These are phyloP conservation scores for Gymnocypris eckloni DNA, from an alignment of 2,797 vertebrate genomes.

Conservation along the genomic window DNA sequence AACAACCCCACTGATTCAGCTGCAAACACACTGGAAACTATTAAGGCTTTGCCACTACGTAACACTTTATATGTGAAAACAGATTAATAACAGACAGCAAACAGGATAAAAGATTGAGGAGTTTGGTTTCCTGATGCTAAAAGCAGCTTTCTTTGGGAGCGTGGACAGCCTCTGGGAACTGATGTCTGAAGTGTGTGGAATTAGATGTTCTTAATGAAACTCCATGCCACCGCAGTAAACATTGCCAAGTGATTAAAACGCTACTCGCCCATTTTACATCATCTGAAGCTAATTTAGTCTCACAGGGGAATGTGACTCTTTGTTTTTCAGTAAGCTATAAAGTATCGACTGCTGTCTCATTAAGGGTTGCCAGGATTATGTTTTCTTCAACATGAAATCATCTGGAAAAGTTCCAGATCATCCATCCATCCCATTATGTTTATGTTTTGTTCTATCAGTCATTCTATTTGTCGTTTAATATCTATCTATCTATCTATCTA, in stretches of 20 bases:
- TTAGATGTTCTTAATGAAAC: constrained; percentile 27
- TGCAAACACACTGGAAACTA: constrained; percentile 55
- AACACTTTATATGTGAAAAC: constrained; percentile 52
- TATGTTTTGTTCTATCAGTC: too few relatives aligned
- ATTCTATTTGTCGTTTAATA: background rate
- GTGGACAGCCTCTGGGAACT: constrained; percentile 5
- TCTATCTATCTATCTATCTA: too few relatives aligned
- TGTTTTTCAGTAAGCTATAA: constrained; percentile 23
- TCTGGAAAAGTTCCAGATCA: background rate
- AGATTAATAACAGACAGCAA: constrained; percentile 54
- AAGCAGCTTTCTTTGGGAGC: constrained; percentile 50
- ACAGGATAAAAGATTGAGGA: constrained; percentile 31
- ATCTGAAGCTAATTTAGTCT: constrained; percentile 13
- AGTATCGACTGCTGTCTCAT: background rate
- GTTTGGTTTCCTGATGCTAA: constrained; percentile 49
- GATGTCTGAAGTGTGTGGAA: constrained; percentile 17
- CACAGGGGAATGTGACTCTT: background rate
- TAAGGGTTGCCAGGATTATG: background rate
- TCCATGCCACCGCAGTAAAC: background rate
- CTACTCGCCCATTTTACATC: constrained; percentile 29
- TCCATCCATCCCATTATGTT: too few relatives aligned
- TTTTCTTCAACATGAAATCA: background rate
- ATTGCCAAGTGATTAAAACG: constrained; percentile 20
- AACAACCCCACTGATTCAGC: constrained; percentile 50
- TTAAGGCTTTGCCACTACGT: constrained; percentile 49